Evolutionary conservation across 2,113 vertebrate genomes (phyloP).

Genomic region (Hemiscyllium ocellatum): DNA sequence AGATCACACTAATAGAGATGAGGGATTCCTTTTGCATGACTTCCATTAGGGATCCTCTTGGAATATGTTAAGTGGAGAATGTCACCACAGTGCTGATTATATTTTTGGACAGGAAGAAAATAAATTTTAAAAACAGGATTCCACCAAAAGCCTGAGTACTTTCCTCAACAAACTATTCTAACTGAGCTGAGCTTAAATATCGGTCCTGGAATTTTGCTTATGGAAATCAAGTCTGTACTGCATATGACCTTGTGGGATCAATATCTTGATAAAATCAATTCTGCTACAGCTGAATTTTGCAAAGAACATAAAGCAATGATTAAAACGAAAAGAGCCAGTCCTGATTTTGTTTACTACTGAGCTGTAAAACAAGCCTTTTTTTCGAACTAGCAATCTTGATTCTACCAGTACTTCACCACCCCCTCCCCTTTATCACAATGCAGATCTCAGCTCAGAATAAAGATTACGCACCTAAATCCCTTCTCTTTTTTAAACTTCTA

Average conservation of each 20-base stretch:
- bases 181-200: not conserved
- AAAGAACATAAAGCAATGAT: not conserved
- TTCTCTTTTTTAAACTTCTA: constrained; percentile 21
- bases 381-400: not conserved
- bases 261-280: not conserved
- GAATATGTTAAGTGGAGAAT: too few species aligned
- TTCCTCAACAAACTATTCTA: not conserved
- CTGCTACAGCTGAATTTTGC: not conserved
- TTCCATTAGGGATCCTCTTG: too few species aligned
- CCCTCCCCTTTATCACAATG: not conserved
- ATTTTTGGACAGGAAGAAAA: not conserved
- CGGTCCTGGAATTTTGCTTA: not conserved
- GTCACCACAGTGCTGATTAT: not conserved
- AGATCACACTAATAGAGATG: not conserved
- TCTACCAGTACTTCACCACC: not conserved
- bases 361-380: not conserved
- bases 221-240: not conserved
- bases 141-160: not conserved
- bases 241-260: not conserved
- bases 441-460: not conserved
- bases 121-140: not conserved
- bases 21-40: not conserved
- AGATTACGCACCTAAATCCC: constrained; percentile 21
- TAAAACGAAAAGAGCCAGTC: not conserved
- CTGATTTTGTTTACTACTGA: not conserved